Percentiles rank a stretch among this genome's conserved stretches.
phyloP scores from a whole-genome alignment of 2,113 vertebrate genomes.

The Nesospiza acunhae region DNA sequence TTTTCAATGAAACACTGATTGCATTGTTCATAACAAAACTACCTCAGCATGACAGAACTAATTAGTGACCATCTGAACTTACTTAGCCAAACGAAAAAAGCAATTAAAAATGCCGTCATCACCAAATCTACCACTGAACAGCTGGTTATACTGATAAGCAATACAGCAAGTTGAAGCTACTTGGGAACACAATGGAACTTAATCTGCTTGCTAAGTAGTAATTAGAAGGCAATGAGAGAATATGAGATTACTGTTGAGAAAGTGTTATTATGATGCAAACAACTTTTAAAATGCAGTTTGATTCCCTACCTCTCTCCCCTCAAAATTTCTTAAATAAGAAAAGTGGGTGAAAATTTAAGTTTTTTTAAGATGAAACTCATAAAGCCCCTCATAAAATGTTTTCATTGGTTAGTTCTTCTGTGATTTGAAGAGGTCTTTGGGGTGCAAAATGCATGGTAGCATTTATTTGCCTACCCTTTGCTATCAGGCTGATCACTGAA shows the following conservation, averaged over 20 bases:
- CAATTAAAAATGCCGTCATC: conserved; percentile 85
- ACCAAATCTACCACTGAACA: conserved; percentile 78
- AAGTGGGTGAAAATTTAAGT: not conserved
- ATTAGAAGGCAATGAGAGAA: conserved; percentile 76
- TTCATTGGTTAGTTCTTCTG: not conserved
- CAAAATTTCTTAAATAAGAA: not conserved
- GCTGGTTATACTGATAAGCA: conserved; percentile 88
- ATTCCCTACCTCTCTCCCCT: not conserved
- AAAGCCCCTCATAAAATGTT: not conserved
- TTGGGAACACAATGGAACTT: conserved; percentile 79
- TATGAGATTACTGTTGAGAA: conserved; percentile 71
- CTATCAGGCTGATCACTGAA: not conserved
- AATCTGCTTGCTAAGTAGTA: conserved; percentile 81
- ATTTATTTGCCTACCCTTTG: not conserved
- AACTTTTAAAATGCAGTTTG: conserved; percentile 60
- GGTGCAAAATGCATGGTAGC: not conserved
- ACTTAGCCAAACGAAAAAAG: conserved; percentile 85
- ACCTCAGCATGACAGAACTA: conserved; percentile 86
- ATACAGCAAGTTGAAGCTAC: conserved; percentile 80
- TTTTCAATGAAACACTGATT: conserved; percentile 81
- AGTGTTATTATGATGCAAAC: conserved; percentile 71
- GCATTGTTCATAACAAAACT: conserved; percentile 81
- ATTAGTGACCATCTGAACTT: conserved; percentile 94
- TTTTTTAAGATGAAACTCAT: not conserved
- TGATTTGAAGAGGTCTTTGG: not conserved